These are phyloP conservation scores for Pangasius macronema DNA, from an alignment of 2,797 vertebrate species.

Conservation along the genomic window DNA sequence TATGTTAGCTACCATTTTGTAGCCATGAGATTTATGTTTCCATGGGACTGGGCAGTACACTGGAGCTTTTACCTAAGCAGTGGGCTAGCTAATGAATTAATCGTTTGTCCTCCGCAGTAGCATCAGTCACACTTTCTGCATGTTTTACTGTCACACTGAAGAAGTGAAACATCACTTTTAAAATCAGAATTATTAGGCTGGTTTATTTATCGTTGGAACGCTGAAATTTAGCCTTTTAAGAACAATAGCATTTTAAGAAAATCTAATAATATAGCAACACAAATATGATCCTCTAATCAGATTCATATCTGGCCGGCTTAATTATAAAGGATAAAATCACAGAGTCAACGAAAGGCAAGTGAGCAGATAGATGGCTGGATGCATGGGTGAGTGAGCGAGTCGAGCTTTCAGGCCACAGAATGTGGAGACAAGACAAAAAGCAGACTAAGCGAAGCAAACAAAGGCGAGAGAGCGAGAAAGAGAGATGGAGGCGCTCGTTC, in stretches of 20 bases:
- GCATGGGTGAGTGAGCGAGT: slow-evolving; percentile 44
- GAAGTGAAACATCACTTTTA: neutral
- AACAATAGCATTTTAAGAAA: neutral
- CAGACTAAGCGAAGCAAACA: slow-evolving; percentile 31
- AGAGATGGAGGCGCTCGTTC: slow-evolving; percentile 68
- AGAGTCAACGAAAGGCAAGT: neutral
- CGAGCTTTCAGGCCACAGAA: slow-evolving; percentile 46
- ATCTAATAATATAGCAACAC: neutral
- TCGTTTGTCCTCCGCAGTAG: neutral
- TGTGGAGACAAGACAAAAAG: slow-evolving; percentile 43
- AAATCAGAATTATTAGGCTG: neutral
- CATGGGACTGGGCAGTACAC: neutral
- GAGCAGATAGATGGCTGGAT: neutral
- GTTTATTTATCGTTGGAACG: neutral
- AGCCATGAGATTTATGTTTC: neutral
- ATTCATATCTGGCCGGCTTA: neutral
- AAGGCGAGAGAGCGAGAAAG: slow-evolving; percentile 17
- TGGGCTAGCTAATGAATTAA: neutral
- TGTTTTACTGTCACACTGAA: neutral
- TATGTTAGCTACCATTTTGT: neutral
- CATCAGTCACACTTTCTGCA: neutral
- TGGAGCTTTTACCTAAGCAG: neutral
- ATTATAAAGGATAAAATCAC: neutral
- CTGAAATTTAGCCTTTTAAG: neutral
- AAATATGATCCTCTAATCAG: neutral